Conservation (phyloP, 2,888 invertebrate species). For the Tetrapedia diversipes region DNA sequence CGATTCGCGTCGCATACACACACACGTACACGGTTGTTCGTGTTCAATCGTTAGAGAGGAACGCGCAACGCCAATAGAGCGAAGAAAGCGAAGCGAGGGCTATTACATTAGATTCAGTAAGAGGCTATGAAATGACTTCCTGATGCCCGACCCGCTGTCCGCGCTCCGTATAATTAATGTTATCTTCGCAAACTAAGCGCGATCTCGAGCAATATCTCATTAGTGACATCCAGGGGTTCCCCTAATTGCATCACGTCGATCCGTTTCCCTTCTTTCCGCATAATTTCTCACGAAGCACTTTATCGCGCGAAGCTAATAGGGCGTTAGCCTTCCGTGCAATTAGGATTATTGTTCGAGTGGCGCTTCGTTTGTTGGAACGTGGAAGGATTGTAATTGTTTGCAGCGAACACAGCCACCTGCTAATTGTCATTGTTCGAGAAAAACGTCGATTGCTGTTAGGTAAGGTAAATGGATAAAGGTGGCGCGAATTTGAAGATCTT, state of each 20-base stretch:
- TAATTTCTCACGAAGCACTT: conserved; percentile 14
- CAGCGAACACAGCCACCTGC: too few species aligned
- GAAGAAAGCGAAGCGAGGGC: conserved; percentile 9
- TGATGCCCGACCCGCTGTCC: conserved; percentile 51
- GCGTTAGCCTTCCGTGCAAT: neutral
- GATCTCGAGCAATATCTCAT: conserved; percentile 59
- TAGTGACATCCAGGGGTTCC: conserved; percentile 42
- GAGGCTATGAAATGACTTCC: conserved; percentile 69
- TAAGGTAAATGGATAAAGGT: too few species aligned
- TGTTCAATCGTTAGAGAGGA: neutral
- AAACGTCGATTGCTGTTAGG: too few species aligned
- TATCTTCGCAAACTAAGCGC: conserved; percentile 56
- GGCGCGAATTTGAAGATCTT: too few species aligned
- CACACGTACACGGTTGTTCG: neutral
- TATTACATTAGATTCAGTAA: conserved; percentile 56
- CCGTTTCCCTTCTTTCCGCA: conserved; percentile 27
- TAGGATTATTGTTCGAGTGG: neutral
- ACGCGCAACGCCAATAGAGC: conserved; percentile 3
- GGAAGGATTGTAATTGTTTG: neutral
- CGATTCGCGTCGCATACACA: neutral
- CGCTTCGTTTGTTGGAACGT: too few species aligned
- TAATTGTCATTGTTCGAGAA: neutral
- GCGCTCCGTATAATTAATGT: conserved; percentile 68
- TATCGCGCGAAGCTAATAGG: conserved; percentile 2
- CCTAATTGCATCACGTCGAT: conserved; percentile 46